These are phyloP conservation scores for Holocentrus rufus DNA, from an alignment of 2,797 vertebrate genomes.

Conservation along the genomic window DNA sequence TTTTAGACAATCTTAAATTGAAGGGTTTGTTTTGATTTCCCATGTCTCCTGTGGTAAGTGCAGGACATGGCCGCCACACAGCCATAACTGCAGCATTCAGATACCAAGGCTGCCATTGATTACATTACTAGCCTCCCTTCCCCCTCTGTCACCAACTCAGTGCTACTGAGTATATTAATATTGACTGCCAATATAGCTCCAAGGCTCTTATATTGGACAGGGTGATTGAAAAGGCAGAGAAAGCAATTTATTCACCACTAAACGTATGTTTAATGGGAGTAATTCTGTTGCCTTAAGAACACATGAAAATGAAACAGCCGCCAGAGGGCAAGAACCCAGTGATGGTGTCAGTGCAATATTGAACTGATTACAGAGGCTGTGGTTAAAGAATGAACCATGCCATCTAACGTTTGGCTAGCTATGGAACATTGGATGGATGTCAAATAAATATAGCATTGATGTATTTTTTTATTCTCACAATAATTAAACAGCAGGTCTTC, in stretches of 20 bases:
- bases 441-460: slow-evolving; percentile 33
- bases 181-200: slow-evolving; percentile 78
- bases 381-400: slow-evolving; percentile 54
- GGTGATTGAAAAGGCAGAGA: slow-evolving; percentile 79
- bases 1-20: slow-evolving; percentile 39
- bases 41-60: slow-evolving; percentile 49
- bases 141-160: slow-evolving; percentile 63
- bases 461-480: slow-evolving; percentile 5
- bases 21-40: slow-evolving; percentile 60
- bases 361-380: slow-evolving; percentile 56
- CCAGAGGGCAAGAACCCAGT: slow-evolving; percentile 56
- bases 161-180: slow-evolving; percentile 81
- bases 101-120: slow-evolving; percentile 73
- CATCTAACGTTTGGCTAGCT: slow-evolving; percentile 39
- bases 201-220: slow-evolving; percentile 68
- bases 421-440: slow-evolving; percentile 47
- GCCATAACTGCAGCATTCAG: slow-evolving; percentile 47
- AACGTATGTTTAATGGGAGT: slow-evolving; percentile 78
- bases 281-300: slow-evolving; percentile 72
- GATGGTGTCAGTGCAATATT: slow-evolving; percentile 57
- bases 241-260: slow-evolving; percentile 77
- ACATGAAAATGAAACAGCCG: slow-evolving; percentile 67
- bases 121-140: slow-evolving; percentile 66
- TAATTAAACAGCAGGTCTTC: slow-evolving; percentile 30
- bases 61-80: slow-evolving; percentile 29